Evolutionary conservation across 2,888 invertebrate genomes (phyloP).

Genomic region (Cheilosia impressa): DNA sequence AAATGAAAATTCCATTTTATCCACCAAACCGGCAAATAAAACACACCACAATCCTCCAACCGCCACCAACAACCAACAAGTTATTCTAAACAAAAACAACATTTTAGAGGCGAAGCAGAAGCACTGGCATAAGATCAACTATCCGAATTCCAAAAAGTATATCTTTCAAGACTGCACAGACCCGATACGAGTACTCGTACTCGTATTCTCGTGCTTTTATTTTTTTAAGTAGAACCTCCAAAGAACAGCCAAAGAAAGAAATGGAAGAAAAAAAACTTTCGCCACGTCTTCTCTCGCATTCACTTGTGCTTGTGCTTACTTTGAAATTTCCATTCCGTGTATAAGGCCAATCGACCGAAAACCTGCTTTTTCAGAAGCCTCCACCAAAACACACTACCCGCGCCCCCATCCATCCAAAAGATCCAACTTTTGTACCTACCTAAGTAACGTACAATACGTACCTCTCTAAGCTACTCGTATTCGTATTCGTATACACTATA

Average conservation of each 20-base stretch:
- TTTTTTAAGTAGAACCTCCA: neutral
- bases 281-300: conserved; percentile 72
- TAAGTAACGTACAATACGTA: conserved; percentile 64
- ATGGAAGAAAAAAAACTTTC: conserved; percentile 60
- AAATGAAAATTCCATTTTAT: conserved; percentile 25
- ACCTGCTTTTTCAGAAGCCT: conserved; percentile 67
- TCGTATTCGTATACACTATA: conserved; percentile 9
- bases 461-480: conserved; percentile 54
- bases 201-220: too few species aligned
- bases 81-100: conserved; percentile 6
- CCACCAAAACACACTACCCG: conserved; percentile 56
- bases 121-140: neutral
- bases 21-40: conserved; percentile 56
- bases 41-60: neutral
- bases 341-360: conserved; percentile 66
- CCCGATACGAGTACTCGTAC: neutral
- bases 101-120: neutral
- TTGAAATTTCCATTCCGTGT: conserved; percentile 67
- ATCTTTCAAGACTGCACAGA: neutral
- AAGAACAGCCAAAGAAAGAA: conserved; percentile 25
- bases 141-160: neutral
- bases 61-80: conserved; percentile 63
- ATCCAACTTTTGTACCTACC: conserved; percentile 26
- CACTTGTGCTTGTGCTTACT: conserved; percentile 65
- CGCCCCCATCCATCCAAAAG: conserved; percentile 11